Evolutionary conservation across 2,888 invertebrate genomes (phyloP).

Genomic region (Xestia rhomboidea): DNA sequence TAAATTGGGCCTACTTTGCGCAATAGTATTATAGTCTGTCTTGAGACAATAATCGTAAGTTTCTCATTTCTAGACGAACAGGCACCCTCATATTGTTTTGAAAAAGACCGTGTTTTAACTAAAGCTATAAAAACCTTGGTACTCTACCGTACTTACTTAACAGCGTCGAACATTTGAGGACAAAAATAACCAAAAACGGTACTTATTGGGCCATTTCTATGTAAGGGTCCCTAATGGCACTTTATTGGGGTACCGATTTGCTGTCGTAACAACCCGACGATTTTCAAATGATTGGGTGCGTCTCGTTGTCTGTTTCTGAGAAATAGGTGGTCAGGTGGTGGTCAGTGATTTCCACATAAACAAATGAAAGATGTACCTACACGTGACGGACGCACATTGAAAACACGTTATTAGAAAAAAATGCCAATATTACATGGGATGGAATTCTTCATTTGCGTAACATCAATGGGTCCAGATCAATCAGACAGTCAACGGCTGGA

Average conservation of each 20-base stretch:
- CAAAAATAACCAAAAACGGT: constrained; percentile 53
- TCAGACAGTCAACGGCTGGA: not conserved
- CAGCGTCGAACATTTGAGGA: constrained; percentile 40
- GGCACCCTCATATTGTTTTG: not conserved
- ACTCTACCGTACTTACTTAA: constrained; percentile 12
- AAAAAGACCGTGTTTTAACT: not conserved
- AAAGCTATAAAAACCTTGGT: constrained; percentile 9
- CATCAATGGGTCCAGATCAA: not conserved
- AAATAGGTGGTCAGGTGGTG: not conserved
- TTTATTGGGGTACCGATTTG: constrained; percentile 66
- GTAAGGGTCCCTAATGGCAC: constrained; percentile 62
- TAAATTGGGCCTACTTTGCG: not conserved
- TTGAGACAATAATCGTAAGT: not conserved
- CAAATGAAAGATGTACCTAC: not conserved
- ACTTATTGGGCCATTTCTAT: constrained; percentile 66
- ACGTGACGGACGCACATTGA: not conserved
- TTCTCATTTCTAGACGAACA: not conserved
- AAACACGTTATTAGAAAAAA: not conserved
- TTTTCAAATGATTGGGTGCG: constrained; percentile 18
- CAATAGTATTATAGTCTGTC: not conserved
- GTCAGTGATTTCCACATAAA: not conserved
- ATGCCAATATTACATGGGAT: not conserved
- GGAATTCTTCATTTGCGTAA: not conserved
- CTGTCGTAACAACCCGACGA: constrained; percentile 32
- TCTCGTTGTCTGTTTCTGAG: not conserved